Conservation (phyloP, 2,797 vertebrate genomes). For the Hippoglossus hippoglossus region DNA sequence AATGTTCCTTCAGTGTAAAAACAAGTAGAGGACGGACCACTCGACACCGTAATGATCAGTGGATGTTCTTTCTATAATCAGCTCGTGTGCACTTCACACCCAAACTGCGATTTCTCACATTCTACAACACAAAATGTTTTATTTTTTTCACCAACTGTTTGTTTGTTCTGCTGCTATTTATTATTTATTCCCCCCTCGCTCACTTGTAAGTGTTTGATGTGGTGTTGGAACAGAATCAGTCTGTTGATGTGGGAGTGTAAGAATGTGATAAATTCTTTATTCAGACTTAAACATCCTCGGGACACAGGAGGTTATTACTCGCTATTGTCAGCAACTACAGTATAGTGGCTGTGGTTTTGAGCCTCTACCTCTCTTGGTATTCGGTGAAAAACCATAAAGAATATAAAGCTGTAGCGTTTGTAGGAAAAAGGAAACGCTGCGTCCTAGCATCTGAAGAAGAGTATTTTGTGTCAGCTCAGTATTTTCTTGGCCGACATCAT, state of each 20-base stretch:
- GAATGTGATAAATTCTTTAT: slow-evolving; percentile 56
- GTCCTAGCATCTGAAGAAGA: slow-evolving; percentile 19
- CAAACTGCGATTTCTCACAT: slow-evolving; percentile 39
- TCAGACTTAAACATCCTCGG: slow-evolving; percentile 35
- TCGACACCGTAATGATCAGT: too few relatives aligned
- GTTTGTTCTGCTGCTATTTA: slow-evolving; percentile 33
- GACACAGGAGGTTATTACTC: slow-evolving; percentile 26
- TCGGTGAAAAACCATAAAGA: slow-evolving; percentile 25
- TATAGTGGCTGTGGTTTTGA: slow-evolving; percentile 49
- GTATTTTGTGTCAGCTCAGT: slow-evolving; percentile 21
- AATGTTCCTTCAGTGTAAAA: neutral
- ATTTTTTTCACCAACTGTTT: slow-evolving; percentile 21
- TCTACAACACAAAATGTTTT: slow-evolving; percentile 29
- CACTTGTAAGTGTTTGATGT: slow-evolving; percentile 43
- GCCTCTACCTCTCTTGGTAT: slow-evolving; percentile 32
- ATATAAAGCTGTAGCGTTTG: slow-evolving; percentile 31
- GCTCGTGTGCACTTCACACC: too few relatives aligned
- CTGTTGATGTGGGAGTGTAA: slow-evolving; percentile 48
- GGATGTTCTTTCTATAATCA: too few relatives aligned
- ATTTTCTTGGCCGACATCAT: slow-evolving; percentile 3
- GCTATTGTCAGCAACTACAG: slow-evolving; percentile 41
- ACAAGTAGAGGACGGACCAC: neutral
- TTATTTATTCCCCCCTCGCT: slow-evolving; percentile 28
- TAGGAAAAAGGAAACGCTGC: slow-evolving; percentile 4
- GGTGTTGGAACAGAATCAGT: slow-evolving; percentile 42